Base-by-base conservation (phyloP, 1,140 invertebrate genomes). In the Rhyacophila brunnea region DNA sequence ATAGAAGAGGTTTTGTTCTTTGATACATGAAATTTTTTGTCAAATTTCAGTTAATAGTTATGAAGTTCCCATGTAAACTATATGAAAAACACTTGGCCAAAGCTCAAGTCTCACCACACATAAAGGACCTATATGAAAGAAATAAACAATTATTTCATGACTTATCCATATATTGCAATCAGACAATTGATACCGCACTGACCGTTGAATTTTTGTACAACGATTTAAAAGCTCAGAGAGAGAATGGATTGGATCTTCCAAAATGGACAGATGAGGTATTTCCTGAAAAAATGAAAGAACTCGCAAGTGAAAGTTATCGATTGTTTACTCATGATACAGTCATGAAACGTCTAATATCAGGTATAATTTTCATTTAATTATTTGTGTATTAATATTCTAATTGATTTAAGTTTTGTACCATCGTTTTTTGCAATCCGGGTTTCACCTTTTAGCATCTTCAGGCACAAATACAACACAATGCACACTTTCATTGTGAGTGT, bases 121-220 rank as follows among this genome's bases (percentile, higher is more conserved):
- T 84, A 6, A 72, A 79, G 66, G 71, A 80, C 60, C 68, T 87
- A 20, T 71, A 83, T 48, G 74, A 82, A 52, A 74, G 84, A 42
- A 82, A 85, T 67, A 54, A 70, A 54, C 78, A 83, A 48, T 69
- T 92, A 18, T 91, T 85, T 68, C 71, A 83, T 32, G 77, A 86
- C 68, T 68, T 92, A 18, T 80, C 80, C 2, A 73, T 81, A 56
- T 69, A 89, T 55, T 85, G 88, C 1, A 90, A 89, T 42, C 68
- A 85, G 69, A 81, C 79, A 59, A 81, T 92, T 18, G 74, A 77
- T 5, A 85, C 76, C 59, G 80, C 89, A 1, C 71, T 85, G 10
- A 81, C 85, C 42, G 81, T 92, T 11, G 90, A 92, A 67, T 83
- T 82, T 50, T 71, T 92, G 3, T 92, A 88, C 59, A 88, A 87